Percentiles rank a stretch among this genome's conserved stretches.
Evolutionary conservation across 1,140 invertebrate species (phyloP).

Genomic region (Potamilus streckersoni): DNA sequence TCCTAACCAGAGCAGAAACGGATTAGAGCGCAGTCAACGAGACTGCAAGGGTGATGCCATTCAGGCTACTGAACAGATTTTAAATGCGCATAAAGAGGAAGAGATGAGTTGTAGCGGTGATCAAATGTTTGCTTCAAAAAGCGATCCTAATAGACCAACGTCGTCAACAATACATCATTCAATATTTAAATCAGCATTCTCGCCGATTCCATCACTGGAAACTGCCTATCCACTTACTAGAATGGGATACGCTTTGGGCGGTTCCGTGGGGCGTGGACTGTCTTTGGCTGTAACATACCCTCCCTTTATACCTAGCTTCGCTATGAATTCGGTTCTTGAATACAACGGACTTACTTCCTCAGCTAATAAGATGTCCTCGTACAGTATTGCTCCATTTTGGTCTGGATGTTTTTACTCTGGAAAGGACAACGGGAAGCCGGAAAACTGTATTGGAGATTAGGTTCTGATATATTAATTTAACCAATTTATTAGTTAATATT

Average conservation of each 20-base stretch:
- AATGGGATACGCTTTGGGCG: conserved; percentile 30
- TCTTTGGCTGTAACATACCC: conserved; percentile 24
- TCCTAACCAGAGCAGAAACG: conserved; percentile 83
- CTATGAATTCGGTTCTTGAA: conserved; percentile 17
- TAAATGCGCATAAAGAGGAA: conserved; percentile 47
- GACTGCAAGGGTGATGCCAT: conserved; percentile 85
- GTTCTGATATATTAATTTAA: too few species aligned
- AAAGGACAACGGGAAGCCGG: too few species aligned
- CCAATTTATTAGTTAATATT: too few species aligned
- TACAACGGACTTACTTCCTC: conserved; percentile 11
- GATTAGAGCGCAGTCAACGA: conserved; percentile 84
- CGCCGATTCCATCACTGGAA: conserved; percentile 22
- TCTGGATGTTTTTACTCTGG: not conserved
- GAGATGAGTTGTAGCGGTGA: not conserved
- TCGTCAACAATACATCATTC: not conserved
- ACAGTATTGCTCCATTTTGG: conserved; percentile 33
- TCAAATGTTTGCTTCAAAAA: too few species aligned
- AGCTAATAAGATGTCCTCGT: conserved; percentile 22
- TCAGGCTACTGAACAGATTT: conserved; percentile 85
- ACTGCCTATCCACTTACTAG: conserved; percentile 23
- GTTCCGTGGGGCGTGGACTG: conserved; percentile 17
- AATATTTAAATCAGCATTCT: conserved; percentile 31
- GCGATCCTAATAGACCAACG: too few species aligned
- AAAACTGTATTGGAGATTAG: too few species aligned
- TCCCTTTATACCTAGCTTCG: conserved; percentile 22